Evolutionary conservation across 2,797 vertebrate genomes (phyloP).

Genomic region (Hyperoplus lanceolatus): DNA sequence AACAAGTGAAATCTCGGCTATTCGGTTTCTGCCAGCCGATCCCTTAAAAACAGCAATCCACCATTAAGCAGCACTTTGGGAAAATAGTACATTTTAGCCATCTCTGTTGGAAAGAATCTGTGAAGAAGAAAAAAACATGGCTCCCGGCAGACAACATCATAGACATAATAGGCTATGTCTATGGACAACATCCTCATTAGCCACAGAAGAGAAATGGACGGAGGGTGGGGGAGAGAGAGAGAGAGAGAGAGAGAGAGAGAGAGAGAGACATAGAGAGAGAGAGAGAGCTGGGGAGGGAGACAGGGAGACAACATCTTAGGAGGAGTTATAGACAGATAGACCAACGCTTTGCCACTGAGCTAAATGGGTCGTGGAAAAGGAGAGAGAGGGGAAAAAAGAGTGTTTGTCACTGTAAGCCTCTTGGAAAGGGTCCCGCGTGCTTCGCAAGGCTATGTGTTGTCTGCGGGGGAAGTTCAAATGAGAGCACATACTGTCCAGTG

Average conservation of each 20-base stretch:
- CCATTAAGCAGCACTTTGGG: constrained; percentile 68
- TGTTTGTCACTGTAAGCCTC: constrained; percentile 53
- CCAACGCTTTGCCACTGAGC: constrained; percentile 50
- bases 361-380: constrained; percentile 53
- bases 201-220: constrained; percentile 66
- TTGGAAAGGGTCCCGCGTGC: constrained; percentile 13
- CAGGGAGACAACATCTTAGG: constrained; percentile 20
- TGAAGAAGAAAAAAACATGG: constrained; percentile 59
- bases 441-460: constrained; percentile 19
- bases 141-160: constrained; percentile 65
- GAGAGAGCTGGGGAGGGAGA: constrained; percentile 5
- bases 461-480: constrained; percentile 13
- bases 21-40: constrained; percentile 20
- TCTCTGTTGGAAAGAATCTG: constrained; percentile 44
- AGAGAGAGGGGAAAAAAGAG: constrained; percentile 44
- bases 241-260: constrained; percentile 41
- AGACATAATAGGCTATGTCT: no score
- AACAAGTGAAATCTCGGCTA: constrained; percentile 48
- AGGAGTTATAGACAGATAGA: constrained; percentile 68
- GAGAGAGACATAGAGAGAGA: constrained; percentile 32
- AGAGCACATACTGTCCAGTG: neutral
- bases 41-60: constrained; percentile 52
- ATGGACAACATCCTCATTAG: constrained; percentile 75
- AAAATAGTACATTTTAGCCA: constrained; percentile 68
- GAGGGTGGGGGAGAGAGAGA: constrained; percentile 34